Base-by-base conservation (phyloP, 2,113 vertebrate species). In the Toxotes jaculatrix region DNA sequence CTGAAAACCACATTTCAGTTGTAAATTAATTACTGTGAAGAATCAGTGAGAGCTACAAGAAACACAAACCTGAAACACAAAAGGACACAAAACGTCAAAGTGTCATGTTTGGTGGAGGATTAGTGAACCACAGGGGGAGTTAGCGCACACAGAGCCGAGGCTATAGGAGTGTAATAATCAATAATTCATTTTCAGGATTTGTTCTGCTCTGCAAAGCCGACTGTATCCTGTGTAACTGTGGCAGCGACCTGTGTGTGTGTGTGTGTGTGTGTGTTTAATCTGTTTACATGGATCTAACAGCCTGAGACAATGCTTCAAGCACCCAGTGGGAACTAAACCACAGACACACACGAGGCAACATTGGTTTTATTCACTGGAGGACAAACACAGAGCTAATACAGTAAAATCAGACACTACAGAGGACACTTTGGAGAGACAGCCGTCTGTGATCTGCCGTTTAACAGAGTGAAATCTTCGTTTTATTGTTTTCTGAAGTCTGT, bases 121-220 rank as follows among this genome's bases (percentile, higher is more conserved):
- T 63, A 38, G 34, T 60, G 65, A 70, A 43, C 9, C 47, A 13
- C 57, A 61, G 51, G 42, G 32, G 59, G 27, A 45, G 60, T 47
- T 45, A 71, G 66, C 72, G 62, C 19, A 23, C 67, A 53, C 42
- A 17, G 27, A 74, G 59, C 42, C 4, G 19, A 69, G 55, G 66
- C 62, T 66, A 32, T 32, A 47, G 32, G 60, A 51, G 64, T 17
- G 1, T 43, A 19, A 47, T 42, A 51, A 88, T 85, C 86, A 85
- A 88, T 88, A 79, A 77, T 83, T 85, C 42, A 88, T 74, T 73
- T 73, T 72, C 51, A 16, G 64, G 79, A 85, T 79, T 85, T 82
- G 55, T 79, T 82, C 82, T 70, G 75, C 84, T 79, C 74, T 38
- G 51, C 51, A 45, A 47, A 65, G 64, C 69, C 1, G 7, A 17